Evolutionary conservation across 2,888 invertebrate genomes (phyloP).

Genomic region (Eudemis profundana): DNA sequence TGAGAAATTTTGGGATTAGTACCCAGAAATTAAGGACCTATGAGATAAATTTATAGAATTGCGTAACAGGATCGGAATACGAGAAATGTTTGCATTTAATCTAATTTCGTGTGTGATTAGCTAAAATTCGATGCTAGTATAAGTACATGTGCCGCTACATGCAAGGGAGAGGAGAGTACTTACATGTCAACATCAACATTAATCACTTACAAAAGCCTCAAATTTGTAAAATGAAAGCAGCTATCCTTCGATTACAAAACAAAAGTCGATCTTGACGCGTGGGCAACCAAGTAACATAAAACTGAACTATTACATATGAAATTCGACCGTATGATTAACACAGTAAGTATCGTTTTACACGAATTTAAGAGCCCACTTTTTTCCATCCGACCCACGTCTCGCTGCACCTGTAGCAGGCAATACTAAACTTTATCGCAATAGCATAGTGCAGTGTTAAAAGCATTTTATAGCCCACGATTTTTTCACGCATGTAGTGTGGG

Average conservation of each 20-base stretch:
- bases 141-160: no score
- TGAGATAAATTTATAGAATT: no score
- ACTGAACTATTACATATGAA: slow-evolving; percentile 35
- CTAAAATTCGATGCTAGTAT: no score
- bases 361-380: slow-evolving; percentile 72
- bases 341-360: slow-evolving; percentile 52
- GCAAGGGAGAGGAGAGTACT: no score
- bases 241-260: slow-evolving; percentile 73
- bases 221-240: slow-evolving; percentile 62
- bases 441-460: slow-evolving; percentile 53
- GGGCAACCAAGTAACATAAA: slow-evolving; percentile 58
- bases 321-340: slow-evolving; percentile 6
- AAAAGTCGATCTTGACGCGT: slow-evolving; percentile 66
- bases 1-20: no score
- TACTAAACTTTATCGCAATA: slow-evolving; percentile 51
- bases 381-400: slow-evolving; percentile 49
- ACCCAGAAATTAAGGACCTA: no score
- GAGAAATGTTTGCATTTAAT: no score
- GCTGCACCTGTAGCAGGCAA: slow-evolving; percentile 1
- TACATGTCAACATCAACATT: slow-evolving; percentile 5
- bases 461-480: slow-evolving; percentile 72
- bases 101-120: no score
- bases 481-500: slow-evolving; percentile 67
- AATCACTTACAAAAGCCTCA: slow-evolving; percentile 7
- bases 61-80: no score